Conservation (phyloP, 2,888 invertebrate genomes). For the Drosophila basisetae region DNA sequence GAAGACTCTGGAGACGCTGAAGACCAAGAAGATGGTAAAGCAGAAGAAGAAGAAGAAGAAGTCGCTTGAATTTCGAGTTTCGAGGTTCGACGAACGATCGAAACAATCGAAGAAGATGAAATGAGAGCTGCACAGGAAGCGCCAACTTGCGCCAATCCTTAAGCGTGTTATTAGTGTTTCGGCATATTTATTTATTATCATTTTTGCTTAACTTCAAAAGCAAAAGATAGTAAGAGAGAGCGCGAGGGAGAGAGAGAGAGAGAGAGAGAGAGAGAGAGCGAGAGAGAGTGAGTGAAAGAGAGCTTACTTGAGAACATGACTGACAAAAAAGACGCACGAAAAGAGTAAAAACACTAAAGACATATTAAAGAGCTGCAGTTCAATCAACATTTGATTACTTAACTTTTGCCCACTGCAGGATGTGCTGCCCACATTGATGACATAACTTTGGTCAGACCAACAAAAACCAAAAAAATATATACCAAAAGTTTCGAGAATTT, state of each 20-base stretch:
- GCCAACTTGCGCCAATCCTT: conserved; percentile 79
- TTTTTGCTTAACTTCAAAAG: conserved; percentile 56
- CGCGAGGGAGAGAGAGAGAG: not conserved
- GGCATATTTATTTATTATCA: conserved; percentile 80
- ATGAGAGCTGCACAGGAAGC: conserved; percentile 62
- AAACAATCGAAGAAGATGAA: conserved; percentile 17
- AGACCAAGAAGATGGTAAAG: conserved; percentile 2
- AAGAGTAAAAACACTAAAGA: not conserved
- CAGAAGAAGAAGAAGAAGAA: conserved; percentile 12
- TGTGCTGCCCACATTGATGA: conserved; percentile 69
- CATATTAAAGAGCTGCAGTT: conserved; percentile 13
- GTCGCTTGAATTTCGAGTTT: conserved; percentile 32
- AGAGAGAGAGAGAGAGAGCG: not conserved
- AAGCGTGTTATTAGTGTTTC: conserved; percentile 80
- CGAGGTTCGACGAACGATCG: conserved; percentile 31
- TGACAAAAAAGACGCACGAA: conserved; percentile 12
- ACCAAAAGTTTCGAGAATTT: conserved; percentile 10
- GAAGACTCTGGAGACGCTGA: not conserved
- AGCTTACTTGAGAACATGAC: conserved; percentile 27
- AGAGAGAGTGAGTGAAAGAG: not conserved
- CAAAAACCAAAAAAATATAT: too few relatives aligned
- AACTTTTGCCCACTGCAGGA: conserved; percentile 47
- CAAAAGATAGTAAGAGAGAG: not conserved
- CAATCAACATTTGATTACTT: conserved; percentile 60
- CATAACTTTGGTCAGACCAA: conserved; percentile 58